Conservation (phyloP, 1,140 invertebrate genomes). For the Ips nitidus region DNA sequence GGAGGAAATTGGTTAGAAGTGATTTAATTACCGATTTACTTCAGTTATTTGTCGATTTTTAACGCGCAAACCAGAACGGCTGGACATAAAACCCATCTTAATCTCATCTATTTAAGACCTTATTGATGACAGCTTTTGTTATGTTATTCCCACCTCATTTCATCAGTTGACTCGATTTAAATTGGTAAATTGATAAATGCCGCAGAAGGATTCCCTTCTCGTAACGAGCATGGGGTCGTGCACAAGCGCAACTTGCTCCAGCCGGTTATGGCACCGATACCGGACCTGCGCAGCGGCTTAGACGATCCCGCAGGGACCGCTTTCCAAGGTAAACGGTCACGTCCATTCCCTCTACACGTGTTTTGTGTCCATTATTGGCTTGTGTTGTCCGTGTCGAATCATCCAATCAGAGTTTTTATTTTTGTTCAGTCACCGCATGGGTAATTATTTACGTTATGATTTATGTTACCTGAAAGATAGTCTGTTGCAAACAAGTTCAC, state of each 20-base stretch:
- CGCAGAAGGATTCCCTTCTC: constrained; percentile 57
- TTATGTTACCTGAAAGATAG: too few species aligned
- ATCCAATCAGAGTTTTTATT: constrained; percentile 21
- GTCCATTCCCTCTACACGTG: not conserved
- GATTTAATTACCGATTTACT: too few species aligned
- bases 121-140: too few species aligned
- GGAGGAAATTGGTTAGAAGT: too few species aligned
- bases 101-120: too few species aligned
- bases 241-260: constrained; percentile 80
- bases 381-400: constrained; percentile 21
- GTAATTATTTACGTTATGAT: not conserved
- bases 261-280: constrained; percentile 73
- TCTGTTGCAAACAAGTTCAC: too few species aligned
- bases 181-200: not conserved
- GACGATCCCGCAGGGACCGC: constrained; percentile 59
- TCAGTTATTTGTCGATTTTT: too few species aligned
- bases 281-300: constrained; percentile 79
- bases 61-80: too few species aligned
- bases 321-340: constrained; percentile 60
- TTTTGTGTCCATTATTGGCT: constrained; percentile 10
- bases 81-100: too few species aligned
- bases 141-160: too few species aligned
- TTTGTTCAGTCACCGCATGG: constrained; percentile 26
- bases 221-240: constrained; percentile 81
- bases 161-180: too few species aligned